Evolutionary conservation across 2,113 vertebrate species (phyloP).

Genomic region (Furnarius figulus): DNA sequence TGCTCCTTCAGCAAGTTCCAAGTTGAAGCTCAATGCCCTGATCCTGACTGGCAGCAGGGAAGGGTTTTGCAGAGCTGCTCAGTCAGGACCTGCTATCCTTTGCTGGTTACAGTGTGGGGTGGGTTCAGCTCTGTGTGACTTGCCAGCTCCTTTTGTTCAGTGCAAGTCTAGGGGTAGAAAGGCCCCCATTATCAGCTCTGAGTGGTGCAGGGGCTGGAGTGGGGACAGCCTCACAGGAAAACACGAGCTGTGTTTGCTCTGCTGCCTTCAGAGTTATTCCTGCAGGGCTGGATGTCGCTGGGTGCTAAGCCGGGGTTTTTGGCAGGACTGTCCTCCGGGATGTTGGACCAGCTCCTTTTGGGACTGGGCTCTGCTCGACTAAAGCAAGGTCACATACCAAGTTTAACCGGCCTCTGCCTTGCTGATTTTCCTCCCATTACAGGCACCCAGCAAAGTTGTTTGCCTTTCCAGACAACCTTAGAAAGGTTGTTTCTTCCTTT

Average conservation of each 20-base stretch:
- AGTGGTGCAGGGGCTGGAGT: neutral
- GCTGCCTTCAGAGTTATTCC: neutral
- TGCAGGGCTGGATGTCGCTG: neutral
- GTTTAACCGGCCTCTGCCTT: neutral
- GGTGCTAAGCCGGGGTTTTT: neutral
- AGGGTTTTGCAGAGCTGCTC: accelerated
- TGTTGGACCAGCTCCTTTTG: neutral
- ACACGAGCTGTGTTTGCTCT: neutral
- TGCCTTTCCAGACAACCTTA: neutral
- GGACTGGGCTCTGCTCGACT: neutral
- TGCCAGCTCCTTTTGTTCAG: neutral
- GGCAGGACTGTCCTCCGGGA: neutral
- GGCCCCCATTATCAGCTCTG: accelerated
- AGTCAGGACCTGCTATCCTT: neutral
- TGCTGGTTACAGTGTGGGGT: accelerated
- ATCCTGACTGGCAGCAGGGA: neutral
- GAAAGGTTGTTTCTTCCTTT: neutral
- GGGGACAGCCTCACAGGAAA: neutral
- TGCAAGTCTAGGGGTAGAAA: neutral
- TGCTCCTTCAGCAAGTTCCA: neutral
- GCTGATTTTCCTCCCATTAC: neutral
- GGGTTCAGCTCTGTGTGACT: neutral
- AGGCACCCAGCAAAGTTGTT: neutral
- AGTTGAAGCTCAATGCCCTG: neutral
- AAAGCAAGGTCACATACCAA: neutral